phyloP scores from a whole-genome alignment of 1,140 invertebrate genomes.

The Sitophilus oryzae region DNA sequence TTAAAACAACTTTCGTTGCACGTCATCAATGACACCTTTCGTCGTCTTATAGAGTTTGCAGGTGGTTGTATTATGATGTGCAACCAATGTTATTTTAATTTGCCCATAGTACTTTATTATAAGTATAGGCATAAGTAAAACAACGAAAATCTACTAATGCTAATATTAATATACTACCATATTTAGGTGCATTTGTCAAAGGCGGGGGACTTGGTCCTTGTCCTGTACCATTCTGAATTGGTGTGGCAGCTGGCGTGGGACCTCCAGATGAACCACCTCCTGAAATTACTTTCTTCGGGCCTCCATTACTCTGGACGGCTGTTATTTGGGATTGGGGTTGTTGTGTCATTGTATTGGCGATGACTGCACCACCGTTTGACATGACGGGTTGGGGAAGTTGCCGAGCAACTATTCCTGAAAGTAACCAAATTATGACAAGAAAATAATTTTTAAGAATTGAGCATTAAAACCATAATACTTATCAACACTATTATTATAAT shows the following conservation, averaged over 20 bases:
- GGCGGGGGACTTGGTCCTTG: slow-evolving; percentile 21
- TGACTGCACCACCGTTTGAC: slow-evolving; percentile 17
- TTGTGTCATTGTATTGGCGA: slow-evolving; percentile 13
- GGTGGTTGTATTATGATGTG: too few relatives aligned
- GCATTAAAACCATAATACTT: background rate
- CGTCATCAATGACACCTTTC: too few relatives aligned
- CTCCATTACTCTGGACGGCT: slow-evolving; percentile 15
- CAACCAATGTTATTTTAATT: too few relatives aligned
- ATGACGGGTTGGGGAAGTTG: slow-evolving; percentile 20
- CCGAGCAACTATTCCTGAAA: slow-evolving; percentile 21
- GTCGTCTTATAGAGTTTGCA: too few relatives aligned
- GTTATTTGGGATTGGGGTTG: slow-evolving; percentile 14
- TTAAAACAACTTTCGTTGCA: too few relatives aligned
- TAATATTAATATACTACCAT: slow-evolving; percentile 24
- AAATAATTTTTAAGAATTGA: background rate
- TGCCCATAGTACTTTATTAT: too few relatives aligned
- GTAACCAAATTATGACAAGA: background rate
- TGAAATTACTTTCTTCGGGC: slow-evolving; percentile 25
- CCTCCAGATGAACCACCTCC: slow-evolving; percentile 30
- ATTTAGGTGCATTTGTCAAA: slow-evolving; percentile 35
- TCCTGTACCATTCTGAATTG: slow-evolving; percentile 26
- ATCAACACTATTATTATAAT: too few relatives aligned
- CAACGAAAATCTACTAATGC: too few relatives aligned
- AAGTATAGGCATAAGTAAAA: too few relatives aligned
- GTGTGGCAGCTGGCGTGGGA: slow-evolving; percentile 36